Base-by-base conservation (phyloP, 2,113 vertebrate genomes). In the Peromyscus maniculatus region DNA sequence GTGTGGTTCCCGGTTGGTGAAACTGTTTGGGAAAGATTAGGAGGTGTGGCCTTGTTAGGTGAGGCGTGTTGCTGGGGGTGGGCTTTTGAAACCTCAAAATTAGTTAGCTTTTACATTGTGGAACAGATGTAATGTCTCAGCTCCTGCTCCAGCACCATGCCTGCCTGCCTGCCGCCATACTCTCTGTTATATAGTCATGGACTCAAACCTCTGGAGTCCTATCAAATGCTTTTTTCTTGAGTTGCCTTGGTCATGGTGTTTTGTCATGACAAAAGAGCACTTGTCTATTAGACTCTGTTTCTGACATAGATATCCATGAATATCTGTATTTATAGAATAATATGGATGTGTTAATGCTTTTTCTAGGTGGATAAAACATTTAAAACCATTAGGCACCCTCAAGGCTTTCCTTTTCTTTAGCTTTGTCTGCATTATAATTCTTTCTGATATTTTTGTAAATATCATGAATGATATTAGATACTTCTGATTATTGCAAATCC, bases 401-500 rank as follows among this genome's bases (percentile, higher is more conserved):
- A 66, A n/a, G 33, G 3, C 8, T 59, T 91, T 82, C 28, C 43
- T 62, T 72, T 77, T 1, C 28, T 31, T 93, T 49, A 79, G 8
- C 24, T 91, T 91, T 87, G n/a, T 62, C 26, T 77, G 92, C 57
- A 75, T 92, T 5, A 86, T 75, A 11, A 89, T 67, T 95, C 12
- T 79, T 66, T 83, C 52, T 91, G 39, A 74, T 55, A 94, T 80
- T 86, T 83, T 72, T 43, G 5, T 74, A 86, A 84, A 71, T 88
- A 89, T 12, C 31, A 0, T 71, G 5, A 3, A 62, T 87, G 69
- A 93, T 80, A 82, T 87, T 46, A 82, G 28, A 57, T 91, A 91
- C 3, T 86, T 64, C 12, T 90, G 59, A 87, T 94, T 79, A 92
- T 62, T 93, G 12, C 2, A 46, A 59, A 93, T 95, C 22, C 87